Base-by-base conservation (phyloP, 2,888 invertebrate genomes). In the Pecten maximus region DNA sequence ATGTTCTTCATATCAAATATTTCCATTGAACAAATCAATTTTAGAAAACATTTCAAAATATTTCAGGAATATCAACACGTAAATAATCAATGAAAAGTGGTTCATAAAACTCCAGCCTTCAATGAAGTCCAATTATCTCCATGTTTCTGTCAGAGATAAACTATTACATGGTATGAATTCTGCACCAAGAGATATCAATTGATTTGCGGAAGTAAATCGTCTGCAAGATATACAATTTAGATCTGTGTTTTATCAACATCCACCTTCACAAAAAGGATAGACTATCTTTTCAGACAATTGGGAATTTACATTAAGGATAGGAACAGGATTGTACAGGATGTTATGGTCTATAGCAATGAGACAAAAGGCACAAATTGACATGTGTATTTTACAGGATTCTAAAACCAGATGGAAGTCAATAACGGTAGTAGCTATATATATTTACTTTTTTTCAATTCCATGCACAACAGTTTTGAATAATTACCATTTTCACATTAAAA, bases 121-220 rank as follows among this genome's bases (percentile, higher is more conserved):
- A 35, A 19, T 35, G 16, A 35, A 35, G 23, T 74, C 35, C 74
- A 74, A 74, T 74, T 74, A 74, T 74, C 12, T 74, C 28, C 28
- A 74, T 28, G 28, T 74, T 35, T 28, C 35, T 28, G 35, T 74
- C 35, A 74, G 35, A 74, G 74, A 74, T 74, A 74, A 74, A 74
- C 74, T 23, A 1, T 28, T 28, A 74, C 74, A 74, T 74, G 74
- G 35, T 74, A 74, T 6, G 12, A 44, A 74, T 35, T 74, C 74
- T 74, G 28, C 35, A 74, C 35, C 74, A 74, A 74, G 35, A 28
- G 74, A 35, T 74, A 74, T 74, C 23, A 60, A 60, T 60, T 60
- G 60, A 60, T 60, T 60, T 23, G 60, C 4, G 60, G 60, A 60
- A n/a, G 60, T 60, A 60, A 60, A 60, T 60, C 60, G n/a, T 60